phyloP scores from a whole-genome alignment of 2,113 vertebrate species.

The Climacteris rufus region DNA sequence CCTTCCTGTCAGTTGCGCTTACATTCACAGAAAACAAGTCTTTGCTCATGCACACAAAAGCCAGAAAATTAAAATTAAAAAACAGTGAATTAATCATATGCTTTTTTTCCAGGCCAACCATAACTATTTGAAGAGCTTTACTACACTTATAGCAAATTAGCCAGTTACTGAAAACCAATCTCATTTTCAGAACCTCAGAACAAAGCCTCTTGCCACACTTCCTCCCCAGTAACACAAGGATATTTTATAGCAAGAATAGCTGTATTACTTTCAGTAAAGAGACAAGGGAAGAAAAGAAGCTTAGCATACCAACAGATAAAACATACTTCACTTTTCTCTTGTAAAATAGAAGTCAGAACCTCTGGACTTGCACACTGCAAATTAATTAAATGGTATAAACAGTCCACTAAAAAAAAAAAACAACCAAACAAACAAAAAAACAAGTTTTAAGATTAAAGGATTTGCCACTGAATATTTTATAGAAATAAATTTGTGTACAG shows the following conservation, averaged over 20 bases:
- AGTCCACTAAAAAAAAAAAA: background rate
- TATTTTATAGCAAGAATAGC: background rate
- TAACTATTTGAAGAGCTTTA: background rate
- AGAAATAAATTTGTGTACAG: constrained; percentile 31
- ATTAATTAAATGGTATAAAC: constrained; percentile 53
- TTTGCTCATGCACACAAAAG: background rate
- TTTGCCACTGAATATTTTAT: constrained; percentile 39
- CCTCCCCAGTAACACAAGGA: background rate
- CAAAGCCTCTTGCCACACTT: background rate
- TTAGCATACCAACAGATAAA: constrained; percentile 58
- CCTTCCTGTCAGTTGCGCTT: background rate
- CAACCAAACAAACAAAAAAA: too few species aligned
- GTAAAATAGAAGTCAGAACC: constrained; percentile 28
- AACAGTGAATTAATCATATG: background rate
- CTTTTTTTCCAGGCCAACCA: background rate
- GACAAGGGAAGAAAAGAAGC: constrained; percentile 21
- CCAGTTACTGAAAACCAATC: background rate
- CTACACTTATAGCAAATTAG: background rate
- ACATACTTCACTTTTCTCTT: constrained; percentile 8
- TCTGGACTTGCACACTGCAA: constrained; percentile 27
- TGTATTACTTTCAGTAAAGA: background rate
- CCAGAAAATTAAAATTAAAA: background rate
- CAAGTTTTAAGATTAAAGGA: constrained; percentile 60
- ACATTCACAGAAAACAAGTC: background rate
- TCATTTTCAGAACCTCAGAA: background rate